Percentiles rank a stretch among this genome's conserved stretches.
Conservation (phyloP, 2,797 vertebrate genomes). For the Pipistrellus pipistrellus region DNA sequence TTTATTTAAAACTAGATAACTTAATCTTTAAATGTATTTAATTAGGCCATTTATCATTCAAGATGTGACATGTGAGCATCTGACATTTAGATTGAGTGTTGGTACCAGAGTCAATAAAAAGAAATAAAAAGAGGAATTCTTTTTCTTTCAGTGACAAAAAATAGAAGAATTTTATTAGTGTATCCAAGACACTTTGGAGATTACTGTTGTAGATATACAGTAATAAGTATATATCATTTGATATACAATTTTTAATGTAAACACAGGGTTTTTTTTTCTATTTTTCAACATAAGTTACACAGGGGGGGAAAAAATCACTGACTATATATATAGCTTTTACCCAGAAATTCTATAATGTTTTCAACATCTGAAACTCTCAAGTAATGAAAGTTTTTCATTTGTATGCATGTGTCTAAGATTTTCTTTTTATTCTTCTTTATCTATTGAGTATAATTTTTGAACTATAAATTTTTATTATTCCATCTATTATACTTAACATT, state of each 20-base stretch:
- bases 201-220: conserved; percentile 9
- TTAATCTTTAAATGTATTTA: conserved; percentile 48
- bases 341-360: background rate
- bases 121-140: background rate
- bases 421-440: conserved; percentile 15
- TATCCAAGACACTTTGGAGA: background rate
- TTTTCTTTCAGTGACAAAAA: conserved; percentile 35
- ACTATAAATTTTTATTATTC: conserved; percentile 80
- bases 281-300: background rate
- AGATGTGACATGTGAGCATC: background rate
- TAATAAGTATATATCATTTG: conserved; percentile 13
- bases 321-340: background rate
- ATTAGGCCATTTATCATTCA: conserved; percentile 14
- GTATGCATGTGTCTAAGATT: background rate
- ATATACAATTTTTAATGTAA: background rate
- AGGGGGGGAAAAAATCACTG: background rate
- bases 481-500: conserved; percentile 23
- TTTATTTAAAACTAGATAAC: conserved; percentile 38
- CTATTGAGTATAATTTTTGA: conserved; percentile 60
- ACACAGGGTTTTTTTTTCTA: background rate
- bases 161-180: background rate
- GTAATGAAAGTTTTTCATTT: conserved; percentile 27
- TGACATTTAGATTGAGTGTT: conserved; percentile 19
- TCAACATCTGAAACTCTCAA: conserved; percentile 12
- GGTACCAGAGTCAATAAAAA: background rate